Percentiles rank a stretch among this genome's conserved stretches.
Evolutionary conservation across 2,797 vertebrate genomes (phyloP).

Genomic region (Adelosebastes latens): DNA sequence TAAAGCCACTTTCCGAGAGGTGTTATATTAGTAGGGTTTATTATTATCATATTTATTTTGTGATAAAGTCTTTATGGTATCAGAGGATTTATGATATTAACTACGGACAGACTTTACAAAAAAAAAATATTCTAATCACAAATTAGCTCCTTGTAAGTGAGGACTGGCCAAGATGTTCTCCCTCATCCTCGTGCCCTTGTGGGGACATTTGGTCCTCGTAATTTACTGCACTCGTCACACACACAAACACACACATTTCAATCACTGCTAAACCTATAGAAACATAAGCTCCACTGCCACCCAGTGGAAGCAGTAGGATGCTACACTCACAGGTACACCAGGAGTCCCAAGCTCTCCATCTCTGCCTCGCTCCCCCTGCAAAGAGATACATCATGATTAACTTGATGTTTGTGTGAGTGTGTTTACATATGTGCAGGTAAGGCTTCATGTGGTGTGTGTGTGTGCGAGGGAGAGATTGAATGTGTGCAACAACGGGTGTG

Average conservation of each 20-base stretch:
- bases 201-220: slow-evolving; percentile 5
- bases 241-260: background rate
- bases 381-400: slow-evolving; percentile 57
- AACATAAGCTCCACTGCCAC: slow-evolving; percentile 51
- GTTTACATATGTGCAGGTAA: slow-evolving; percentile 30
- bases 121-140: background rate
- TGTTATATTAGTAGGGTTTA: slow-evolving; percentile 10
- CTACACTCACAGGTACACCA: slow-evolving; percentile 76
- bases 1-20: slow-evolving; percentile 24
- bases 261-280: background rate
- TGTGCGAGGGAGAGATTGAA: background rate
- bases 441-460: background rate
- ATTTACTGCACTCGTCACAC: background rate
- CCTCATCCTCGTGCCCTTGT: slow-evolving; percentile 5
- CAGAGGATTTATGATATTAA: slow-evolving; percentile 6
- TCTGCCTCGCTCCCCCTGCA: slow-evolving; percentile 80
- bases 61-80: slow-evolving; percentile 11
- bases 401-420: slow-evolving; percentile 22
- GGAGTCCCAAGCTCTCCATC: slow-evolving; percentile 76
- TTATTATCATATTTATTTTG: slow-evolving; percentile 21
- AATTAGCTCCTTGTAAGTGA: slow-evolving; percentile 10
- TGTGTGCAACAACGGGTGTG: background rate
- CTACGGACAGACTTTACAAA: background rate
- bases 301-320: slow-evolving; percentile 44
- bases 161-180: background rate